Conservation (phyloP, 37 sponge, comb jelly and placozoan species). For the Eunapius fragilis region DNA sequence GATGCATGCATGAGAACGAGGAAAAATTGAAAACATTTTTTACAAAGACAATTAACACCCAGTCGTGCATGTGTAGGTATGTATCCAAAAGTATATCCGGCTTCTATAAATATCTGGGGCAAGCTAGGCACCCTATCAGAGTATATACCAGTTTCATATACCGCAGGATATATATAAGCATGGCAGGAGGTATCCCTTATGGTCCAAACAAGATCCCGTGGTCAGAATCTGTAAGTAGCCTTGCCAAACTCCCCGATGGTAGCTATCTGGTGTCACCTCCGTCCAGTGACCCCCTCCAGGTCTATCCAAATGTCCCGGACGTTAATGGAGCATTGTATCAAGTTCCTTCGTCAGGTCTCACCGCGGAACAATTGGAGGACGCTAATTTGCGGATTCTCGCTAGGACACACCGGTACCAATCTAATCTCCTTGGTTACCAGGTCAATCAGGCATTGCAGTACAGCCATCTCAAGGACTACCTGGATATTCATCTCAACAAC, state of each 20-base stretch:
- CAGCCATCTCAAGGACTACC: too few relatives aligned
- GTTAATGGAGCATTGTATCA: conserved; percentile 19
- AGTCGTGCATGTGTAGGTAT: too few relatives aligned
- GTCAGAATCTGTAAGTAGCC: background rate
- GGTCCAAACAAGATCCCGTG: conserved; percentile 19
- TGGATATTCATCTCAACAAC: conserved; percentile 13
- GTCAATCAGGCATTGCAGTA: background rate
- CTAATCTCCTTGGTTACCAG: conserved; percentile 15
- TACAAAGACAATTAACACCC: too few relatives aligned
- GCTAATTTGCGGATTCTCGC: conserved; percentile 5
- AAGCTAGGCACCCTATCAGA: too few relatives aligned
- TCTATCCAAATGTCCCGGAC: background rate
- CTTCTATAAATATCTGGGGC: too few relatives aligned
- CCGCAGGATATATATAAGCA: background rate
- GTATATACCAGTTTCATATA: too few relatives aligned
- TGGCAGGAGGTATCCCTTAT: conserved; percentile 1
- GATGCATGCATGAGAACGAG: too few relatives aligned
- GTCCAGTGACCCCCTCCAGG: conserved; percentile 3
- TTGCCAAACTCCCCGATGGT: background rate
- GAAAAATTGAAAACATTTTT: too few relatives aligned
- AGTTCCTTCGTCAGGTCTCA: conserved; percentile 32
- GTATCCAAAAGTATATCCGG: too few relatives aligned
- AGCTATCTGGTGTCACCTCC: conserved; percentile 10
- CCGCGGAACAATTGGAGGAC: background rate
- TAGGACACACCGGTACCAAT: background rate